Conservation (phyloP, 2,888 invertebrate genomes). For the Pelosia muscerda region DNA sequence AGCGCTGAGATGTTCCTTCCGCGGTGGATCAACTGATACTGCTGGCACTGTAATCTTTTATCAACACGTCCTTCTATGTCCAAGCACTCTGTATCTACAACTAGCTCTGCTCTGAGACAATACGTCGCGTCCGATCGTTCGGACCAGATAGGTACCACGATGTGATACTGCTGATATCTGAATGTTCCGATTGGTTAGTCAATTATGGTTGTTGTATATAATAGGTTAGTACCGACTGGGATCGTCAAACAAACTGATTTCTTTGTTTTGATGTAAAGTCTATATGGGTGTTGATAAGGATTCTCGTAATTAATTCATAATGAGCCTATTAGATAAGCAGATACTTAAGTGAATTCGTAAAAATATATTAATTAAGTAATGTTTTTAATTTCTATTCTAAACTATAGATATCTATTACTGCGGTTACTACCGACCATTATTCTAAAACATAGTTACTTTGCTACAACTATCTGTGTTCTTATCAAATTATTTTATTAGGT, state of each 20-base stretch:
- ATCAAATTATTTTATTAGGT: not conserved
- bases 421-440: not conserved
- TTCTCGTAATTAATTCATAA: slow-evolving; percentile 45
- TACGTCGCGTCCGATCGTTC: slow-evolving; percentile 63
- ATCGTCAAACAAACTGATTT: slow-evolving; percentile 67
- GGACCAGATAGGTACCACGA: slow-evolving; percentile 63
- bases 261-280: slow-evolving; percentile 65
- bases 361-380: not conserved
- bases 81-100: slow-evolving; percentile 65
- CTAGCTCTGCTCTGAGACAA: slow-evolving; percentile 67
- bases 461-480: not conserved
- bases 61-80: slow-evolving; percentile 69
- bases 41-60: slow-evolving; percentile 79
- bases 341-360: slow-evolving; percentile 5
- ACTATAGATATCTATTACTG: not conserved
- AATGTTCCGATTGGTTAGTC: slow-evolving; percentile 74
- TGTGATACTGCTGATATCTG: slow-evolving; percentile 65
- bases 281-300: slow-evolving; percentile 45
- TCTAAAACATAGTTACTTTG: not conserved
- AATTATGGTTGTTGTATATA: slow-evolving; percentile 68
- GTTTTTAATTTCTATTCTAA: not conserved
- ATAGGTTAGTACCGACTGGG: slow-evolving; percentile 50
- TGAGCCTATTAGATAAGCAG: slow-evolving; percentile 40
- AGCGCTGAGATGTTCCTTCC: slow-evolving; percentile 66
- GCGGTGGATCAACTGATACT: slow-evolving; percentile 78